Base-by-base conservation (phyloP, 2,797 vertebrate species). In the Remorina albescens region DNA sequence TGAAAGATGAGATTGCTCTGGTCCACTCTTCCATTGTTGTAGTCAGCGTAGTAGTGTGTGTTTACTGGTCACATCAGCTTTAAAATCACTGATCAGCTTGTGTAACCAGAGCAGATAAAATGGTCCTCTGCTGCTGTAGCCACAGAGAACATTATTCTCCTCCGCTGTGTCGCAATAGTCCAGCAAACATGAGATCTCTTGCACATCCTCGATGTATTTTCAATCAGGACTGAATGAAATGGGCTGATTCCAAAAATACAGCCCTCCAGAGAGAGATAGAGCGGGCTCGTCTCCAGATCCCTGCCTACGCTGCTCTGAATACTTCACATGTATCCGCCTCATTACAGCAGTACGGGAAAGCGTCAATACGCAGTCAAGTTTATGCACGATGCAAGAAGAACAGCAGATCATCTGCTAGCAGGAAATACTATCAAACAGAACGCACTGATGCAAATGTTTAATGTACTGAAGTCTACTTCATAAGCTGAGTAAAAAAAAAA, bases 161-260 rank as follows among this genome's bases (percentile, higher is more conserved):
- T 26, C 60, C 54, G 41, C 66, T 54, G 66, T 49, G 70, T 67
- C 71, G 77, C 84, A 87, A 80, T 55, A 87, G 41, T 55, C 53
- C 51, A 5, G 71, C 30, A 83, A 80, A 88, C 74, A 87, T 47
- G 61, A 80, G 62, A 75, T 82, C 71, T 70, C 62, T 71, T 63
- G 64, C 75, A 78, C 76, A 82, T 86, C 77, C 75, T 82, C 75
- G 34, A 68, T 91, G 83, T 78, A 79, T 90, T 86, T 86, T 87
- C 79, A 88, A 76, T 86, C 78, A 78, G 86, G 74, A 67, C 85
- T 80, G 76, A 88, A 85, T 88, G 78, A 92, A 92, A 88, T 88
- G 83, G 75, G 88, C 66, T 84, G 71, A 88, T 82, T 92, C 90
- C 90, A 93, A 89, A 94, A 91, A 92, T 91, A 93, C 64, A 79